Evolutionary conservation across 2,888 invertebrate genomes (phyloP), one percentile per base, ranked within the genome.

Genomic region (Cheiracanthium punctorium): DNA sequence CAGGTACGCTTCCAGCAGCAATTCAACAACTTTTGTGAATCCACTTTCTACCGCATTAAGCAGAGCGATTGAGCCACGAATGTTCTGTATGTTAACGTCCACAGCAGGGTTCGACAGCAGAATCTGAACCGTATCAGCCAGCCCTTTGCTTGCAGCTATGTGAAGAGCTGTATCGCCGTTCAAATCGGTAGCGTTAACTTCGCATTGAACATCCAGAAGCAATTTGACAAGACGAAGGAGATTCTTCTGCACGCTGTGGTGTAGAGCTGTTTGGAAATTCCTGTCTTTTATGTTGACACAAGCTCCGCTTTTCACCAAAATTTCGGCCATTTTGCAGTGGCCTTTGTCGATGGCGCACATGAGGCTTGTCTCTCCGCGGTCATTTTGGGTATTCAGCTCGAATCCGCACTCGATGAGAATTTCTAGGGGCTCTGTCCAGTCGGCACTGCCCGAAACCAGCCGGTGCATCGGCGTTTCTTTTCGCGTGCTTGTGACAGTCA

Each of bases 241-340:
- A 69, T 90, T 89, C 79, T 89, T 90, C 43, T 84, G 79, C 7
- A 89, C 89, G n/a, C 90, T 90, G 76, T 90, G 89, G 72, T 91
- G 90, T 17, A 90, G 73, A 12, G 90, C 88, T 24, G 89, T 89
- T 75, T 88, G 88, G 14, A 72, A 77, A 73, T 89, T 88, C 10
- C 88, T 80, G 73, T 89, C 88, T 33, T 81, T 81, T 1, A 85
- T 52, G 41, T 87, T 89, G 17, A 89, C 70, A 43, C 82, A 65
- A 5, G 88, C 74, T 1, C 88, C 89, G 0, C 30, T 29, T 14
- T 79, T 58, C 20, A 87, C 64, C n/a, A 89, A 32, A 32, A 73
- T 14, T 12, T 43, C 43, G 2, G 87, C 88, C 77, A 79, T 72
- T 12, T 32, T 28, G 7, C 29, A 28, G 41, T 87, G 80, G 5